A percentile compares a stretch with the other conserved stretches of the same genome.
phyloP scores from a whole-genome alignment of 2,888 invertebrate species.

The Calephelis perditalis region DNA sequence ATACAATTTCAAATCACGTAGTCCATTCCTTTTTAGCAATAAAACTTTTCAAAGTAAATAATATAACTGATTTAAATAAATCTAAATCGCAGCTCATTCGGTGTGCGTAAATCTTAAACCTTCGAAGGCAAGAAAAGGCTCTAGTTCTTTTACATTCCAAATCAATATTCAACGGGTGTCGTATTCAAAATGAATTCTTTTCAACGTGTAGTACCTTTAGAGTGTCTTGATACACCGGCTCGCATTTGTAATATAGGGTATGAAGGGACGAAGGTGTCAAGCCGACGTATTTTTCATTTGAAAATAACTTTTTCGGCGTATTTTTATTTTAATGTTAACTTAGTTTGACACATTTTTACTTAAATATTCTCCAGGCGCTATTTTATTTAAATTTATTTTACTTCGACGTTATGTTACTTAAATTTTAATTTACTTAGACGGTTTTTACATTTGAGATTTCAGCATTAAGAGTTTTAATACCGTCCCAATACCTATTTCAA shows the following conservation, averaged over 20 bases:
- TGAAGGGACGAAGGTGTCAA: neutral
- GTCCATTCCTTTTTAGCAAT: no score
- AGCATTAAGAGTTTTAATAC: no score
- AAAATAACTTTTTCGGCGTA: neutral
- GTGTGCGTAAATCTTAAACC: neutral
- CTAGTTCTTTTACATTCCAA: conserved; percentile 4
- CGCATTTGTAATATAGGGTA: conserved; percentile 9
- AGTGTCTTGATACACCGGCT: conserved; percentile 6
- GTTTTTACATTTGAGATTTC: no score
- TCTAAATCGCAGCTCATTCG: neutral
- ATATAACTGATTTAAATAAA: neutral
- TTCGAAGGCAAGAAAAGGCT: conserved; percentile 1
- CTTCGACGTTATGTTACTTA: no score
- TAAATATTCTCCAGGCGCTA: no score
- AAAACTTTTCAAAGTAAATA: no score
- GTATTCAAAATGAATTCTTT: conserved; percentile 11
- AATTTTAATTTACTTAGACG: no score
- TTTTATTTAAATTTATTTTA: no score
- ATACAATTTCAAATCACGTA: no score
- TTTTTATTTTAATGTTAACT: no score
- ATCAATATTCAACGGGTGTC: conserved; percentile 10
- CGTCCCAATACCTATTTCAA: no score
- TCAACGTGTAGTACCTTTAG: neutral
- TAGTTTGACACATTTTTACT: no score
- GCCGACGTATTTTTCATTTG: neutral